Percentiles rank a stretch among this genome's conserved stretches.
Conservation (phyloP, 1,140 invertebrate species). For the Drosophila ananassae region DNA sequence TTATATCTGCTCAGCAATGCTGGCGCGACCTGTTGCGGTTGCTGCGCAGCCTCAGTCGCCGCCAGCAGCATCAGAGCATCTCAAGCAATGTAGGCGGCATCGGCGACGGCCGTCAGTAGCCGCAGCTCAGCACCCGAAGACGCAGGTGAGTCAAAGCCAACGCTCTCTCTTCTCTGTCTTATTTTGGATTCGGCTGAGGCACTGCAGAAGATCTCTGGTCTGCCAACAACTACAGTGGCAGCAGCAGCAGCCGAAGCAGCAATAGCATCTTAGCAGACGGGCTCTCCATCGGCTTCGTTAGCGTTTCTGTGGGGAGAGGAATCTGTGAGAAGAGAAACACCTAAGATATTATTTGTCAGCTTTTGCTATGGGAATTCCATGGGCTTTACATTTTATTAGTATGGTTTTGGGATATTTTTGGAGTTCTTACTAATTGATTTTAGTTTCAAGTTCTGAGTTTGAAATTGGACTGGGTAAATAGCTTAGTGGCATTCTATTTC, state of each 20-base stretch:
- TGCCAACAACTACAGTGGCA: not conserved
- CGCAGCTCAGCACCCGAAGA: constrained; percentile 46
- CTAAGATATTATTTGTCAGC: constrained; percentile 32
- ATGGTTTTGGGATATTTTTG: constrained; percentile 25
- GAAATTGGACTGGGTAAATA: constrained; percentile 9
- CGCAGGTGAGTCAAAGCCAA: constrained; percentile 41
- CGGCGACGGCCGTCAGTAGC: constrained; percentile 9
- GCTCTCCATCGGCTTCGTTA: not conserved
- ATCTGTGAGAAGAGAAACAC: constrained; percentile 23
- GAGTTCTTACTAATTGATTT: constrained; percentile 55
- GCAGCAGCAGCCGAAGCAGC: not conserved
- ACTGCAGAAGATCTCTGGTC: constrained; percentile 26
- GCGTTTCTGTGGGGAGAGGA: not conserved
- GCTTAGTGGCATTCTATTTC: not conserved
- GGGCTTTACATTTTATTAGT: constrained; percentile 45
- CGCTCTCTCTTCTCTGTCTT: constrained; percentile 40
- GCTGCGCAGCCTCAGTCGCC: constrained; percentile 36
- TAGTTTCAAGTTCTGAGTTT: constrained; percentile 26
- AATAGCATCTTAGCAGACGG: not conserved
- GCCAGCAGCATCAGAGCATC: constrained; percentile 31
- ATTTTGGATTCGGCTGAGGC: constrained; percentile 50
- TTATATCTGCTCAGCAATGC: constrained; percentile 68
- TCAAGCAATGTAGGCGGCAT: constrained; percentile 10
- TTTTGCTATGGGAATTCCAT: constrained; percentile 33
- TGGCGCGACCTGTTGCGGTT: constrained; percentile 28